Evolutionary conservation across 2,113 vertebrate genomes (phyloP), one percentile per base, ranked within the genome.

Genomic region (Eulacestoma nigropectus): DNA sequence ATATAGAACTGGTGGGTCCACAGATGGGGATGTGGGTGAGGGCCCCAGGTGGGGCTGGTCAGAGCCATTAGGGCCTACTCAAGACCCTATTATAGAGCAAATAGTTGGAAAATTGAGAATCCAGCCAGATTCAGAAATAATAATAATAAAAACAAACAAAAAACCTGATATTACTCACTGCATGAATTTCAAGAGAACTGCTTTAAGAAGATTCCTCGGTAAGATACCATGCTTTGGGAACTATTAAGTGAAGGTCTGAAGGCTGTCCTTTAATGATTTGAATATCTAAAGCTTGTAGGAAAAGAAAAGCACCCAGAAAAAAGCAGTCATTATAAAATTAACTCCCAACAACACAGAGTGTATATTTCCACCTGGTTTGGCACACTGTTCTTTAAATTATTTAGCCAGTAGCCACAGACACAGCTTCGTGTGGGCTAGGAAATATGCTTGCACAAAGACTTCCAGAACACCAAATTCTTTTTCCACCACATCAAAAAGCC

Each of bases 101-200:
- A 59, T 42, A 49, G 12, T 49, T 35, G 32, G 9, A 67, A 95
- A 69, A 75, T 4, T 74, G 17, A 70, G 5, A 64, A 50, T 33
- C 9, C 23, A 56, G 4, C 2, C 16, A 77, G 46, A 62, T 39
- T 78, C 7, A 80, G 59, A 77, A 76, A 73, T 33, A 44, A 25
- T 44, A 32, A 7, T 16, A 35, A 33, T 49, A 21, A 76, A 56
- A 75, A 25, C 10, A 19, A 29, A 10, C 27, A 42, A 42, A 18
- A 1, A 0, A 0, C 6, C 6, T 3, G 6, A 6, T 18, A 53
- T 62, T 49, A 53, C 8, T 53, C 64, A 8, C 13, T 65, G 14
- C 3, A 4, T 53, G n/a, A 63, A 70, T 80, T 70, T 84, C 10
- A 70, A 77, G 33, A 55, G 3, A 53, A 44, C 32, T 3, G 2